Percentiles rank a stretch among this genome's conserved stretches.
phyloP scores from a whole-genome alignment of 2,797 vertebrate genomes.

The Schizothorax lantsangensis region DNA sequence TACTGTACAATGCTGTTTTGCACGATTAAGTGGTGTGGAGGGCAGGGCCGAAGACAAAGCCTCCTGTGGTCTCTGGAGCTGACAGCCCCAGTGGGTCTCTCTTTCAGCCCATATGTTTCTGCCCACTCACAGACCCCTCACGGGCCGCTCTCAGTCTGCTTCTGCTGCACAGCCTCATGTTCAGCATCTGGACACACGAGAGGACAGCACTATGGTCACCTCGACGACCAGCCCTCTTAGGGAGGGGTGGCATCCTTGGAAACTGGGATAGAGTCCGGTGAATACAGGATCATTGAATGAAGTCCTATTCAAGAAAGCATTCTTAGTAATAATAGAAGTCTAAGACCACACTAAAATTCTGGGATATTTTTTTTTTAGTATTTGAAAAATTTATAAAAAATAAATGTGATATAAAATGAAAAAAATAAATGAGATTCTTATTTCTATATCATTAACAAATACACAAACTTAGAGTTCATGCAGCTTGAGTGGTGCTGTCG shows the following conservation, averaged over 20 bases:
- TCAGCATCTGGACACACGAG: conserved; percentile 84
- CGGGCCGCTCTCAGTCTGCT: conserved; percentile 69
- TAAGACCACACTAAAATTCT: not conserved
- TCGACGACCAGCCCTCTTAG: conserved; percentile 66
- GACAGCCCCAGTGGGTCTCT: conserved; percentile 69
- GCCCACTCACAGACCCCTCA: conserved; percentile 58
- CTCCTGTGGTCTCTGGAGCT: conserved; percentile 64
- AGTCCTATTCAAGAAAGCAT: not conserved
- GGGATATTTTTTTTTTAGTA: not conserved
- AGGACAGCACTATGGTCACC: conserved; percentile 68
- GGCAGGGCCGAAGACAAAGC: conserved; percentile 73
- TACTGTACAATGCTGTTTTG: conserved; percentile 86
- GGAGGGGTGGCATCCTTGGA: conserved; percentile 63
- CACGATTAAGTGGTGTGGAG: conserved; percentile 80
- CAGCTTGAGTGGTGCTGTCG: not conserved
- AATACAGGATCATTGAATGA: not conserved
- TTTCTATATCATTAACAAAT: not conserved
- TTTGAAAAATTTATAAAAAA: not conserved
- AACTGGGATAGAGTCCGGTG: conserved; percentile 62
- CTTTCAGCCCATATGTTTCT: conserved; percentile 83
- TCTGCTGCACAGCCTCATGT: conserved; percentile 74
- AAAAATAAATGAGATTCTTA: not conserved
- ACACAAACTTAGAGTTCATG: not conserved
- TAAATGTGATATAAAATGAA: not conserved
- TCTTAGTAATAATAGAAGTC: not conserved